phyloP scores from a whole-genome alignment of 2,113 vertebrate genomes.

The Ia io region DNA sequence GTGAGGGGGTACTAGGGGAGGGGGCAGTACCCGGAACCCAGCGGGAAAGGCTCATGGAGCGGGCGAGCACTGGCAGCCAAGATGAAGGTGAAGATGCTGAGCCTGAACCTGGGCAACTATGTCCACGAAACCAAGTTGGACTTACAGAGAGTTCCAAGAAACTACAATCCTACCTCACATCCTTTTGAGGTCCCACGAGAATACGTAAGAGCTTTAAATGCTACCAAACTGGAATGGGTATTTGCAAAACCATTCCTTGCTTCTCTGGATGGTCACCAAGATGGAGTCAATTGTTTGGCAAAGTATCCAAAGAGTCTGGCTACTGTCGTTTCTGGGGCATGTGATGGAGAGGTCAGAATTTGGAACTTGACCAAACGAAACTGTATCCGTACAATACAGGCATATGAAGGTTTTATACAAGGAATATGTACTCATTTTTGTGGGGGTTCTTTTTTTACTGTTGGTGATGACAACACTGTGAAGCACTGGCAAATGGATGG shows the following conservation, averaged over 20 bases:
- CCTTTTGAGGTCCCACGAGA: conserved; percentile 95
- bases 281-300: conserved; percentile 95
- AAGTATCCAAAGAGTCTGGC: conserved; percentile 92
- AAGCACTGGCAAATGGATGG: conserved; percentile 97
- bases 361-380: conserved; percentile 92
- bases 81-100: conserved; percentile 95
- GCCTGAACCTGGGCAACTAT: conserved; percentile 93
- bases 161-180: conserved; percentile 94
- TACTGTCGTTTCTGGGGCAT: conserved; percentile 93
- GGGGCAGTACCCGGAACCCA: accelerated
- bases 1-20: not conserved
- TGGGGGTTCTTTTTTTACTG: conserved; percentile 95
- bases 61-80: accelerated
- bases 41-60: accelerated
- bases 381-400: conserved; percentile 91
- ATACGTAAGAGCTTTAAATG: conserved; percentile 93
- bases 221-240: conserved; percentile 93
- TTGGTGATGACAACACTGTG: conserved; percentile 96
- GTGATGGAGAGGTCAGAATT: conserved; percentile 96
- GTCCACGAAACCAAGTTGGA: conserved; percentile 93
- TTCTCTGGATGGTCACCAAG: conserved; percentile 95
- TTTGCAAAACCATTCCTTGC: conserved; percentile 96
- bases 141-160: conserved; percentile 96
- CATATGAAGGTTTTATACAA: conserved; percentile 96
- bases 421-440: conserved; percentile 92